phyloP scores from a whole-genome alignment of 1,140 invertebrate genomes.

The Melipona quadrifasciata region DNA sequence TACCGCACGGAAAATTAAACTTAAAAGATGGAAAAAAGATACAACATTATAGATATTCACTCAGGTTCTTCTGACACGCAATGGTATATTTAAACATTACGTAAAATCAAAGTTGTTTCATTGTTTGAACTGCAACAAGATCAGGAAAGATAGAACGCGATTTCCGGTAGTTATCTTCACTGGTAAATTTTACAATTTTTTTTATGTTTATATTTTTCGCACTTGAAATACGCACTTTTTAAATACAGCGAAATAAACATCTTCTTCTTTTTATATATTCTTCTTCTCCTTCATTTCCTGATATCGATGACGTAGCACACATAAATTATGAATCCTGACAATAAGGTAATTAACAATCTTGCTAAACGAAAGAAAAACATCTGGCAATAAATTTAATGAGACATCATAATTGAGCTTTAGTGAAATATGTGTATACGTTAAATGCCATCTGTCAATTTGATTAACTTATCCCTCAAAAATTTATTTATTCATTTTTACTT shows the following conservation, averaged over 20 bases:
- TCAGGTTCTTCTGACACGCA: neutral
- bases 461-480: too few relatives aligned
- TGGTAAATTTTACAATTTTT: neutral
- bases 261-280: too few relatives aligned
- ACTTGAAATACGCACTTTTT: neutral
- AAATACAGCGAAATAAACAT: too few relatives aligned
- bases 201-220: too few relatives aligned
- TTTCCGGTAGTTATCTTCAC: neutral
- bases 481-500: too few relatives aligned
- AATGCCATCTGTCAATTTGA: neutral
- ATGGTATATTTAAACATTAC: slow-evolving; percentile 33
- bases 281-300: neutral
- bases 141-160: neutral
- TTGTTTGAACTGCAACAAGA: neutral
- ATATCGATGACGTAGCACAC: neutral
- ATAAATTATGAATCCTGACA: neutral
- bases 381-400: neutral
- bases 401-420: neutral
- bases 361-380: neutral
- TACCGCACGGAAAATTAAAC: neutral
- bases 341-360: neutral
- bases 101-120: slow-evolving; percentile 19
- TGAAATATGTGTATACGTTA: neutral
- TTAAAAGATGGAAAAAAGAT: neutral
- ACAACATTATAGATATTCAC: neutral